Conservation (phyloP, 2,797 vertebrate species). For the Taeniopygia guttata region DNA sequence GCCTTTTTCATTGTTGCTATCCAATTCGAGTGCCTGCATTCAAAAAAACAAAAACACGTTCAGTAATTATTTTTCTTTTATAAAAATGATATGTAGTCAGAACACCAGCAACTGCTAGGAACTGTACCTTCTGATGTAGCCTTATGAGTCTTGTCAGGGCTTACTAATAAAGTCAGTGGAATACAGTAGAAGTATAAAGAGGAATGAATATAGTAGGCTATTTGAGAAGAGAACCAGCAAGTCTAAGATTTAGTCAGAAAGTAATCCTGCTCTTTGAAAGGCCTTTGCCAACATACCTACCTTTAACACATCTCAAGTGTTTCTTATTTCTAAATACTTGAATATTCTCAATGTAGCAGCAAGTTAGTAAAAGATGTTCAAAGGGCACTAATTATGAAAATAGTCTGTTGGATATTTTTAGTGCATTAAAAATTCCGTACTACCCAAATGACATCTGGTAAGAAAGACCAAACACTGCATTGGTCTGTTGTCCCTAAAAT, state of each 20-base stretch:
- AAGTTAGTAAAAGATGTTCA: neutral
- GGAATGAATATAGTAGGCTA: neutral
- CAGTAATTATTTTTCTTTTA: neutral
- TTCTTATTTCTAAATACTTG: neutral
- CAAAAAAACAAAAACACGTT: neutral
- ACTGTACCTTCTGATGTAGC: neutral
- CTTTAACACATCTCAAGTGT: neutral
- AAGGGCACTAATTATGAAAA: neutral
- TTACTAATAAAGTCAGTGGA: neutral
- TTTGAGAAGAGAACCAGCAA: neutral
- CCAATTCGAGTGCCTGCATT: conserved; percentile 86
- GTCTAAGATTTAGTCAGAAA: neutral
- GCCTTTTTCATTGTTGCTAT: conserved; percentile 90
- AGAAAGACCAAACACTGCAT: neutral
- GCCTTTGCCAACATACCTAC: neutral
- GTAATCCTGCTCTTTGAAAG: neutral
- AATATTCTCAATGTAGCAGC: neutral
- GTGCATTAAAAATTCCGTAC: neutral
- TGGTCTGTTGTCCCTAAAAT: neutral
- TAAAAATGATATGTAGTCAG: neutral
- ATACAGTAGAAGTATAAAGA: neutral
- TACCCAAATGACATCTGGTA: neutral
- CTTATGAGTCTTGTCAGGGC: neutral
- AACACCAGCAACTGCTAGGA: neutral
- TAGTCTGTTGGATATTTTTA: neutral